Percentiles rank a stretch among this genome's conserved stretches.
Conservation (phyloP, 2,797 vertebrate species). For the Eulemur coronatus region DNA sequence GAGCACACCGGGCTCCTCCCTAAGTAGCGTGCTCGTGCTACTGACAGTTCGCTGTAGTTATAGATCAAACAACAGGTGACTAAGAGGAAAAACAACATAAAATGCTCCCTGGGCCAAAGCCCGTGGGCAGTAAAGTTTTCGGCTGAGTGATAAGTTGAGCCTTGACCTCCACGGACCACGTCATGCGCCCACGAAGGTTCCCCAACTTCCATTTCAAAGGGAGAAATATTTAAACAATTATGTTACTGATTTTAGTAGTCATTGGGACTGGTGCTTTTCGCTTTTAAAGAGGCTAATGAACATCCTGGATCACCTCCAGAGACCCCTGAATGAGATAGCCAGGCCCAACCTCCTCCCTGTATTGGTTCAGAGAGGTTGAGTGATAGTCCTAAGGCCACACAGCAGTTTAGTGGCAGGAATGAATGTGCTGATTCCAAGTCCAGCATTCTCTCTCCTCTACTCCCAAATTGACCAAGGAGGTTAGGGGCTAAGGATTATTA, state of each 20-base stretch:
- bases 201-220: background rate
- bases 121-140: background rate
- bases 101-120: background rate
- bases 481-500: too few relatives aligned
- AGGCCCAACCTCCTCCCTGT: background rate
- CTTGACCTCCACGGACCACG: background rate
- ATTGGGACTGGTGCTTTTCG: background rate
- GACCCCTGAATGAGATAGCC: background rate
- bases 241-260: background rate
- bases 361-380: background rate
- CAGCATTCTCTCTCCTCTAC: background rate
- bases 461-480: background rate
- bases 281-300: background rate
- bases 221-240: background rate
- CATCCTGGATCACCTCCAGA: background rate
- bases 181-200: background rate
- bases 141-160: background rate
- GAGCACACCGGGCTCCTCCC: accelerated
- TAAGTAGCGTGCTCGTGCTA: accelerated
- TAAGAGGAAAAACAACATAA: background rate
- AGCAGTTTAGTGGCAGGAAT: background rate
- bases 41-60: accelerated
- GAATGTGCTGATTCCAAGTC: background rate
- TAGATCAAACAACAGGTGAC: background rate
- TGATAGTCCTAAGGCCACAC: background rate